These are phyloP conservation scores for Melipona quadrifasciata DNA, from an alignment of 1,140 invertebrate genomes.

Conservation along the genomic window DNA sequence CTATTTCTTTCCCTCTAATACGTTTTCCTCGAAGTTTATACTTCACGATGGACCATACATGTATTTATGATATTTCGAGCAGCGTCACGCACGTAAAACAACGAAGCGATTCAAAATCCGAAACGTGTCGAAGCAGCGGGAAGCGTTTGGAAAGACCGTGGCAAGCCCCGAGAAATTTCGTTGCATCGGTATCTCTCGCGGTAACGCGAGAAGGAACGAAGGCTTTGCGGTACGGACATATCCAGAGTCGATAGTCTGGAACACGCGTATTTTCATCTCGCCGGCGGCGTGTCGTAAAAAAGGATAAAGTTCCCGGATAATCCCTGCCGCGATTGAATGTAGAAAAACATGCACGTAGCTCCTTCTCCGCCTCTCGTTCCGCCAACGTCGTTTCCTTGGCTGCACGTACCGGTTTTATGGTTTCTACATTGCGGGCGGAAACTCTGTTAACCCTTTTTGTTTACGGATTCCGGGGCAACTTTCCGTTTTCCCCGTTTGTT, in stretches of 20 bases:
- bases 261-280: slow-evolving; percentile 22
- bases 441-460: slow-evolving; percentile 5
- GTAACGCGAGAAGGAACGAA: not conserved
- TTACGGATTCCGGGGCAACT: not conserved
- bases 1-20: too few relatives aligned
- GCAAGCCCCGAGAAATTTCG: not conserved
- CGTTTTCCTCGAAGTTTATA: too few relatives aligned
- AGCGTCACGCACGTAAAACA: not conserved
- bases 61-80: not conserved
- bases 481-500: not conserved
- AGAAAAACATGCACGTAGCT: not conserved
- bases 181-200: not conserved
- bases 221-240: slow-evolving; percentile 11
- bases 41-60: too few relatives aligned
- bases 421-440: not conserved
- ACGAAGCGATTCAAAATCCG: not conserved
- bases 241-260: not conserved
- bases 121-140: not conserved
- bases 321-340: not conserved
- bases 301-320: not conserved
- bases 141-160: not conserved
- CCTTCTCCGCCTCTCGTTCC: too few relatives aligned
- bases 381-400: not conserved
- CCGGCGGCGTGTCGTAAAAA: slow-evolving; percentile 14
- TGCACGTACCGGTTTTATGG: not conserved